Evolutionary conservation across 2,888 invertebrate species (phyloP).

Genomic region (Xanthorhoe spadicearia): DNA sequence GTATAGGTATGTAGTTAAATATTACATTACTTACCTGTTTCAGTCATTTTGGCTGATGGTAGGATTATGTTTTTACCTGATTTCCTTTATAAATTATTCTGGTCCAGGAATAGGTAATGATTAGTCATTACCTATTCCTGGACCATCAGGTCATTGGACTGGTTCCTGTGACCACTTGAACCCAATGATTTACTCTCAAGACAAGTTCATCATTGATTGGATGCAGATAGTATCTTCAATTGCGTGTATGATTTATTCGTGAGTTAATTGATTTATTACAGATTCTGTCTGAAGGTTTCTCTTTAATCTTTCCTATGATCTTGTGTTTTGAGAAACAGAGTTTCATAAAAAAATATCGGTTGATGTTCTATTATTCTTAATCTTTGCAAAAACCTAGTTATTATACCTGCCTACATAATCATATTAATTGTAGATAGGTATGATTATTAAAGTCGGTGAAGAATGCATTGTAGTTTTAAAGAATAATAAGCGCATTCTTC

Average conservation of each 20-base stretch:
- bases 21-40: too few species aligned
- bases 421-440: too few species aligned
- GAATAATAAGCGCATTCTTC: constrained; percentile 5
- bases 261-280: constrained; percentile 19
- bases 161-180: constrained; percentile 41
- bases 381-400: neutral
- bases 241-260: constrained; percentile 25
- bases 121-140: constrained; percentile 36
- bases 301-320: constrained; percentile 6
- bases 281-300: constrained; percentile 3
- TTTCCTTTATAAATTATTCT: neutral
- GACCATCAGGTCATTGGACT: constrained; percentile 39
- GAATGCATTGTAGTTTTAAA: neutral
- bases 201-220: constrained; percentile 34
- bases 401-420: neutral
- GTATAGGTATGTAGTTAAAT: too few species aligned
- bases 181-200: constrained; percentile 32
- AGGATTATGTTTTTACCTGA: constrained; percentile 6
- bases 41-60: neutral
- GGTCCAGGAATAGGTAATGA: too few species aligned
- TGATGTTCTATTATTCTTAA: neutral
- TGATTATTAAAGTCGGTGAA: too few species aligned
- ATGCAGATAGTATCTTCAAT: constrained; percentile 31
- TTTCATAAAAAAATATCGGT: neutral
- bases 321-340: neutral